A percentile compares a stretch with the other conserved stretches of the same genome.
These are phyloP conservation scores for Drosophila infuscata DNA, from an alignment of 2,888 invertebrate genomes.

Conservation along the genomic window DNA sequence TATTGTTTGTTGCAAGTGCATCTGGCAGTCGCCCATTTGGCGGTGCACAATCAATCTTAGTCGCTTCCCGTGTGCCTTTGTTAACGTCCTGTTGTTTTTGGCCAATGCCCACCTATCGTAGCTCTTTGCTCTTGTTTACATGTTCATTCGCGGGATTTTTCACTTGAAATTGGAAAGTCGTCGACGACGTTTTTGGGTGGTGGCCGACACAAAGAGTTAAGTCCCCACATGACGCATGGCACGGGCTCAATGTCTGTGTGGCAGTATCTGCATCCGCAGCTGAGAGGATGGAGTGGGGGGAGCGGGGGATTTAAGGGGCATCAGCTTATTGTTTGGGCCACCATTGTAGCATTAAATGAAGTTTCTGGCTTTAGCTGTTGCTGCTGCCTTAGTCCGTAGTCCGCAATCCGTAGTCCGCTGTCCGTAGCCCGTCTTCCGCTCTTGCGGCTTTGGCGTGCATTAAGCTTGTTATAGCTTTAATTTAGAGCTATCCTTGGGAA, in stretches of 20 bases:
- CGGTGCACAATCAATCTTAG: conserved; percentile 31
- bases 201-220: conserved; percentile 66
- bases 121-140: conserved; percentile 66
- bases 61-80: conserved; percentile 38
- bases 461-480: conserved; percentile 78
- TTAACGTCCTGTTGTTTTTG: conserved; percentile 35
- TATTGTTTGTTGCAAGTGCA: conserved; percentile 18
- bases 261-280: conserved; percentile 11
- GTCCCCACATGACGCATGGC: conserved; percentile 60
- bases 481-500: conserved; percentile 70
- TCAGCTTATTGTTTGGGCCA: conserved; percentile 59
- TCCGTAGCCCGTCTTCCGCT: neutral
- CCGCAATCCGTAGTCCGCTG: neutral
- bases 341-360: conserved; percentile 75
- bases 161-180: conserved; percentile 80
- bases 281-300: no score
- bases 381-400: conserved; percentile 6
- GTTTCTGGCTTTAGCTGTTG: conserved; percentile 48
- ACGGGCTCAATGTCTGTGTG: conserved; percentile 3
- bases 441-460: conserved; percentile 68
- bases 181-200: conserved; percentile 48
- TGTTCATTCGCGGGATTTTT: conserved; percentile 81
- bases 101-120: conserved; percentile 62
- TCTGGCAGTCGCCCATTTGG: conserved; percentile 1
- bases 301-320: conserved; percentile 4